These are phyloP conservation scores for Sebastes schlegelii DNA, from an alignment of 2,113 vertebrate species.

Conservation along the genomic window DNA sequence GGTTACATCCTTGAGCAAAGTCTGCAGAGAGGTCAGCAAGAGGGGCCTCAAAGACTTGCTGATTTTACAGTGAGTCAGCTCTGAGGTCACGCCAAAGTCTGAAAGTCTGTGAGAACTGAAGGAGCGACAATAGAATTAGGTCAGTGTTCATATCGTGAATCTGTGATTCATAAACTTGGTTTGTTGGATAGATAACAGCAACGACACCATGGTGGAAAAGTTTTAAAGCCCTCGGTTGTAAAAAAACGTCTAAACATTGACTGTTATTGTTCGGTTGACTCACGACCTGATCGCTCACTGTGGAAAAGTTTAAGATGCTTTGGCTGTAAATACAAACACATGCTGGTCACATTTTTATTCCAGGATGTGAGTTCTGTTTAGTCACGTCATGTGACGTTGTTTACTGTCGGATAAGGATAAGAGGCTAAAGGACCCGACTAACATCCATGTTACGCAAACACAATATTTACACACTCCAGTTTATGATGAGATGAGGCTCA, in stretches of 20 bases:
- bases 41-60: too few species aligned
- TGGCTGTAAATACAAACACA: neutral
- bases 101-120: too few species aligned
- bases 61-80: too few species aligned
- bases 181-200: too few species aligned
- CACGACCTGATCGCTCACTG: neutral
- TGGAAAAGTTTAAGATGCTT: constrained; percentile 16
- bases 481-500: neutral
- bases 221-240: neutral
- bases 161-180: too few species aligned
- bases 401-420: neutral
- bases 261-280: neutral
- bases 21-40: too few species aligned
- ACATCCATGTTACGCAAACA: neutral
- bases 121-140: too few species aligned
- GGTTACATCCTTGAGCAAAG: too few species aligned
- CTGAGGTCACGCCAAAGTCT: too few species aligned
- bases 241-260: neutral
- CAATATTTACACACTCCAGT: neutral
- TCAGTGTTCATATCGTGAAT: too few species aligned
- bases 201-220: too few species aligned
- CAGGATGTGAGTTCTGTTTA: constrained; percentile 2
- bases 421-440: neutral
- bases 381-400: neutral
- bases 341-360: neutral